Evolutionary conservation across 1,140 invertebrate species (phyloP), one percentile per base, ranked within the genome.

Genomic region (Drosophila grimshawi): DNA sequence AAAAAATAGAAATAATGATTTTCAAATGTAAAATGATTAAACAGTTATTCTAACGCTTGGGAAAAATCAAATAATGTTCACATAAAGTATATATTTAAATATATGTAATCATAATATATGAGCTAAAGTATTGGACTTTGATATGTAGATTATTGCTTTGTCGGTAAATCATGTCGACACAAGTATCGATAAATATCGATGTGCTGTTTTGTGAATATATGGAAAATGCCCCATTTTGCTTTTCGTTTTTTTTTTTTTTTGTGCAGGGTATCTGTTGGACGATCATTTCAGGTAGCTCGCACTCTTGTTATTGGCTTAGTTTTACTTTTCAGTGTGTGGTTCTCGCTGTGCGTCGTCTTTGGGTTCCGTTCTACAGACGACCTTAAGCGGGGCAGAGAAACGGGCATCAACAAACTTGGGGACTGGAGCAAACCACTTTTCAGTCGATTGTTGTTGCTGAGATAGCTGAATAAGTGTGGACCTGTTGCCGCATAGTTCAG

Each of bases 361-460:
- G 79, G 69, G 76, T 86, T 86, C 83, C 83, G 83, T 86, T 86
- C 85, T 83, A 88, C 83, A 86, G 83, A 86, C 83, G 83, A 86
- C 83, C 83, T 86, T 88, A 83, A 86, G 80, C 64, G 80, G 82
- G 83, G 76, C 29, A 69, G 39, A 35, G 63, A 67, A 19, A 62
- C 43, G 43, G 59, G 46, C 69, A 72, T 30, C 52, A 29, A 53
- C 73, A 67, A 80, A 82, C 71, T 82, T 81, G 83, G 83, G 77
- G 83, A 88, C 83, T 86, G 82, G 82, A 82, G 83, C 82, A 86
- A 86, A 88, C 80, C 49, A 71, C 74, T 80, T 82, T 74, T 80
- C 66, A 43, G 49, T 63, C 72, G 39, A 51, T 53, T 49, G 4
- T 41, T 55, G 33, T 29, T 66, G 62, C 45, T 48, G 41, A 62